These are phyloP conservation scores for Megalurothrips usitatus DNA, from an alignment of 2,888 invertebrate genomes.

Conservation along the genomic window DNA sequence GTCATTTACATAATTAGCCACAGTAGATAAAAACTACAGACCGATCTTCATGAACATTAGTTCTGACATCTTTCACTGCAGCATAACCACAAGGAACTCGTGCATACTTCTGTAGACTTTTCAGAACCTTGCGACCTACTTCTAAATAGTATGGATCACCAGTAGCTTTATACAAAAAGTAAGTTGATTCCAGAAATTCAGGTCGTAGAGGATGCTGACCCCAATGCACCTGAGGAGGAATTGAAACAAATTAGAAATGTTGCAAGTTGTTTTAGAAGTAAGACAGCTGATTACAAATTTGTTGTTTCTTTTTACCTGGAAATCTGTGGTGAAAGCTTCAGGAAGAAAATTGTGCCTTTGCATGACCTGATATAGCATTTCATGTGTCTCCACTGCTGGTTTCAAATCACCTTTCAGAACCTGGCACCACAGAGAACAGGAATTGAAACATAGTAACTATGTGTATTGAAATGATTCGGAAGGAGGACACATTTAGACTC, in stretches of 20 bases:
- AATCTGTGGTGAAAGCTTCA: slow-evolving; percentile 97
- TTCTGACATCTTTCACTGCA: slow-evolving; percentile 91
- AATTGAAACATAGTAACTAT: background rate
- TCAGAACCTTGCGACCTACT: slow-evolving; percentile 82
- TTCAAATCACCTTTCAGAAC: slow-evolving; percentile 84
- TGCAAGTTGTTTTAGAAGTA: background rate
- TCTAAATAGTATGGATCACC: slow-evolving; percentile 92
- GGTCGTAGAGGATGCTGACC: slow-evolving; percentile 95
- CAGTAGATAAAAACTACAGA: slow-evolving; percentile 36
- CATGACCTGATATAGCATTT: slow-evolving; percentile 98
- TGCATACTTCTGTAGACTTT: slow-evolving; percentile 83
- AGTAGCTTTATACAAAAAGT: slow-evolving; percentile 93
- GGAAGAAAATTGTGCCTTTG: slow-evolving; percentile 96
- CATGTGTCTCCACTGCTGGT: slow-evolving; percentile 97
- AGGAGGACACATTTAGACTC: background rate
- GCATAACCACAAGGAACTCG: slow-evolving; percentile 96
- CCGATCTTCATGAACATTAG: slow-evolving; percentile 81
- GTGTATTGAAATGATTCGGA: background rate
- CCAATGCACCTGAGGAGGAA: slow-evolving; percentile 77
- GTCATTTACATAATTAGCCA: background rate
- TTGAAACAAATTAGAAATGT: background rate
- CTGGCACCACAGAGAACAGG: slow-evolving; percentile 43
- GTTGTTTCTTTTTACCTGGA: slow-evolving; percentile 57
- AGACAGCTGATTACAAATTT: background rate
- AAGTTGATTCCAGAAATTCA: slow-evolving; percentile 97